Evolutionary conservation across 2,797 vertebrate species (phyloP).

Genomic region (Phoeniculus purpureus): DNA sequence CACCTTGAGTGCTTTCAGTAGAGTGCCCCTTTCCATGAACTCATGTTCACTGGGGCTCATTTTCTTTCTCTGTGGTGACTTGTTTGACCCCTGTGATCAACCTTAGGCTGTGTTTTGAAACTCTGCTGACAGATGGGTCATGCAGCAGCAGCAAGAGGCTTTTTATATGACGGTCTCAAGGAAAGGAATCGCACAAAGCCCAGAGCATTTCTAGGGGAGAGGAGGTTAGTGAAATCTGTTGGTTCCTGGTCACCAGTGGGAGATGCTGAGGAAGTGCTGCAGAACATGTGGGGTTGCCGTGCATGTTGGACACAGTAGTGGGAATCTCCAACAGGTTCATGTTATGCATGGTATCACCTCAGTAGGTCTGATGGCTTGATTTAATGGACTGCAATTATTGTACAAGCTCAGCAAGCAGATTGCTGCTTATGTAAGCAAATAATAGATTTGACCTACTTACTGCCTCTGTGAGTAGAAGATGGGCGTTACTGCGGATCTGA

Average conservation of each 20-base stretch:
- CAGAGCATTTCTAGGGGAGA: background rate
- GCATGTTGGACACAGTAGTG: background rate
- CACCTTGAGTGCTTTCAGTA: constrained; percentile 14
- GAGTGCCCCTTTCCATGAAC: constrained; percentile 34
- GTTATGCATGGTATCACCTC: background rate
- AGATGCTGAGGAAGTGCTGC: background rate
- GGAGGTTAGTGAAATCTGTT: background rate
- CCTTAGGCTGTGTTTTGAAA: constrained; percentile 49
- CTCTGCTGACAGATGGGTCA: background rate
- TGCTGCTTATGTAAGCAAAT: constrained; percentile 41
- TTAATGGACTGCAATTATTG: constrained; percentile 35
- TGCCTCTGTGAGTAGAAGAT: background rate
- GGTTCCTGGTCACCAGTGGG: background rate
- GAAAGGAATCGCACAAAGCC: constrained; percentile 27
- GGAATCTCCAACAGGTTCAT: background rate
- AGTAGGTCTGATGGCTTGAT: background rate
- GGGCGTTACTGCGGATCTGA: background rate
- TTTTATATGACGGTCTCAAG: background rate
- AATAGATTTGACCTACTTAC: constrained; percentile 45
- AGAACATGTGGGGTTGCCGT: background rate
- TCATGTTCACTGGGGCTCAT: background rate
- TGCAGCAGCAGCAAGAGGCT: constrained; percentile 34
- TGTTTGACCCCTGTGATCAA: constrained; percentile 1
- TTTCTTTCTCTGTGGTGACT: constrained; percentile 55
- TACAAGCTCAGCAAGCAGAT: background rate